Evolutionary conservation across 2,797 vertebrate species (phyloP).

Genomic region (Esox masquinongy): DNA sequence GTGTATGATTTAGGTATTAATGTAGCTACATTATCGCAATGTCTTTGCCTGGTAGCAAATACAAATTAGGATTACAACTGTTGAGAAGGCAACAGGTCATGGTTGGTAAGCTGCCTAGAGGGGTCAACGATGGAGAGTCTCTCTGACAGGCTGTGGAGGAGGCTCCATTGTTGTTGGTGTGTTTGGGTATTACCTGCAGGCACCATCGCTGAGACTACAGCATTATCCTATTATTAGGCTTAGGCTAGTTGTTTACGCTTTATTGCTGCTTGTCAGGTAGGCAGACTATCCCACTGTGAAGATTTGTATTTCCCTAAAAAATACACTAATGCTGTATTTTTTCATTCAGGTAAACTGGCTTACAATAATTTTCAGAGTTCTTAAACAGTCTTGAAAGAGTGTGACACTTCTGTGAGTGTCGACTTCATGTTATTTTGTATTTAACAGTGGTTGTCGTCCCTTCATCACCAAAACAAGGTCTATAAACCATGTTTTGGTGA

Average conservation of each 20-base stretch:
- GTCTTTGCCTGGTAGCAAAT: conserved; percentile 72
- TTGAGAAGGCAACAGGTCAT: conserved; percentile 81
- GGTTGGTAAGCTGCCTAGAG: conserved; percentile 77
- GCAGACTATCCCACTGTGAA: conserved; percentile 73
- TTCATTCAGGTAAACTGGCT: conserved; percentile 66
- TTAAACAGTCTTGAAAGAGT: conserved; percentile 12
- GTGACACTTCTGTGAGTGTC: background rate
- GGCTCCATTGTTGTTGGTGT: conserved; percentile 78
- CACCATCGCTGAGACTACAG: conserved; percentile 77
- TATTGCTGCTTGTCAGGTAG: conserved; percentile 83
- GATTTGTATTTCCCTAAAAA: conserved; percentile 61
- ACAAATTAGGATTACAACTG: conserved; percentile 76
- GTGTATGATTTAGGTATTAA: conserved; percentile 75
- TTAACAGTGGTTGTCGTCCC: background rate
- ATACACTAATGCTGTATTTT: conserved; percentile 69
- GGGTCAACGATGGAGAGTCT: conserved; percentile 79
- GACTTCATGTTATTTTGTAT: background rate
- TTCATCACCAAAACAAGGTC: conserved; percentile 2
- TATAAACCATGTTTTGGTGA: conserved; percentile 31
- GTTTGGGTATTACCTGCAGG: conserved; percentile 80
- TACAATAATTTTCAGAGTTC: conserved; percentile 66
- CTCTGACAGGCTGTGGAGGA: conserved; percentile 82
- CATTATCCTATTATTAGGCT: conserved; percentile 88
- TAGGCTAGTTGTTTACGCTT: conserved; percentile 77
- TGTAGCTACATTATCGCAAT: conserved; percentile 76